A percentile compares a stretch with the other conserved stretches of the same genome.
Evolutionary conservation across 1,140 invertebrate species (phyloP).

Genomic region (Papilio dardanus): DNA sequence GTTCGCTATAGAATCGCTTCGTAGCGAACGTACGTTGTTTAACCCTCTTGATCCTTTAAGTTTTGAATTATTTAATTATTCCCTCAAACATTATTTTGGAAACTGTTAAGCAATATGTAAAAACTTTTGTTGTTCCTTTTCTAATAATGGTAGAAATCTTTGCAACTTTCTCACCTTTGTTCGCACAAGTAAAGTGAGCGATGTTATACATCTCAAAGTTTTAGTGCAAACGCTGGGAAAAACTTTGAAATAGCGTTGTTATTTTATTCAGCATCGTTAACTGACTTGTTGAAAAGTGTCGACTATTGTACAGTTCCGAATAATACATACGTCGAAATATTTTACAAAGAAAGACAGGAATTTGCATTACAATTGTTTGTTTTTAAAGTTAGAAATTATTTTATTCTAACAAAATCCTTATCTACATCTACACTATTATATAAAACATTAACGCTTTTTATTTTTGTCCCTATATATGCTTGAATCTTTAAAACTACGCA

Average conservation of each 20-base stretch:
- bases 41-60: too few relatives aligned
- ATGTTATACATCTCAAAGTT: constrained; percentile 13
- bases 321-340: not conserved
- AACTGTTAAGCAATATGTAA: not conserved
- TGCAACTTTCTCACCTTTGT: constrained; percentile 9
- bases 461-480: too few relatives aligned
- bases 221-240: constrained; percentile 7
- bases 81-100: not conserved
- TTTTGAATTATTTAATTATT: not conserved
- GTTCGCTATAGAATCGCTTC: too few relatives aligned
- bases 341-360: not conserved
- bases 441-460: too few relatives aligned
- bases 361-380: not conserved
- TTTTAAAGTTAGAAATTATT: too few relatives aligned
- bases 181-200: not conserved
- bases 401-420: too few relatives aligned
- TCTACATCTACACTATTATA: too few relatives aligned
- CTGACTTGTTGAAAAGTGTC: not conserved
- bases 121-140: not conserved
- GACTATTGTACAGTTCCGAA: not conserved
- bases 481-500: too few relatives aligned
- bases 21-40: too few relatives aligned
- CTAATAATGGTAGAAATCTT: constrained; percentile 4
- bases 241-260: constrained; percentile 15
- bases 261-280: constrained; percentile 21